phyloP scores from a whole-genome alignment of 2,797 vertebrate species.

The Phoxinus dragarum region DNA sequence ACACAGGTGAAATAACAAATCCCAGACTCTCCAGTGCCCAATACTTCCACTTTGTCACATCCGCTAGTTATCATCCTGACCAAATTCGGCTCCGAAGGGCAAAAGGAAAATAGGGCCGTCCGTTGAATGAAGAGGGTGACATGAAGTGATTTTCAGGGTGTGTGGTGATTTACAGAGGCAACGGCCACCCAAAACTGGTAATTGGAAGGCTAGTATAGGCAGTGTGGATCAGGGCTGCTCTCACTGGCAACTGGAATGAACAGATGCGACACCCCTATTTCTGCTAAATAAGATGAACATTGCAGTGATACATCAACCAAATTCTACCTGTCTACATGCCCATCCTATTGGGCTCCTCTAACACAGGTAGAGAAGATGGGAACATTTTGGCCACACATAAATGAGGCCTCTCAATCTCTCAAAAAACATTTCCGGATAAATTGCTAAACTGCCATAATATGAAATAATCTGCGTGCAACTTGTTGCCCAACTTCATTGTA shows the following conservation, averaged over 20 bases:
- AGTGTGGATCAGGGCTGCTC: conserved; percentile 72
- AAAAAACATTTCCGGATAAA: not conserved
- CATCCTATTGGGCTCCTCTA: conserved; percentile 59
- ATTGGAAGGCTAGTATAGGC: conserved; percentile 65
- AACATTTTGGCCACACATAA: conserved; percentile 6
- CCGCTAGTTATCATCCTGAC: conserved; percentile 41
- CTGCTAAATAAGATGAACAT: conserved; percentile 76
- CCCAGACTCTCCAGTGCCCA: conserved; percentile 37
- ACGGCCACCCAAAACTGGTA: conserved; percentile 60
- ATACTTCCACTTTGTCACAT: conserved; percentile 51
- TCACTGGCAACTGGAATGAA: conserved; percentile 67
- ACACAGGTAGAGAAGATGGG: conserved; percentile 14
- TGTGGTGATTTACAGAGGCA: conserved; percentile 54
- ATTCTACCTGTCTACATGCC: conserved; percentile 65
- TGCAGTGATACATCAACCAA: conserved; percentile 65
- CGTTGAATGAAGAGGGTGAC: conserved; percentile 63
- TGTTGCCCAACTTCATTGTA: not conserved
- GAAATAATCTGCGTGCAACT: not conserved
- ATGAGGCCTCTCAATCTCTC: not conserved
- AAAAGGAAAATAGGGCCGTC: conserved; percentile 52
- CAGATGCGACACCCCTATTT: conserved; percentile 74
- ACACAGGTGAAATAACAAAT: conserved; percentile 43
- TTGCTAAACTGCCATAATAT: not conserved
- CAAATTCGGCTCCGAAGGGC: conserved; percentile 32
- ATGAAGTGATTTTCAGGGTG: conserved; percentile 68